Base-by-base conservation (phyloP, 2,797 vertebrate genomes). In the Aldrovandia affinis region DNA sequence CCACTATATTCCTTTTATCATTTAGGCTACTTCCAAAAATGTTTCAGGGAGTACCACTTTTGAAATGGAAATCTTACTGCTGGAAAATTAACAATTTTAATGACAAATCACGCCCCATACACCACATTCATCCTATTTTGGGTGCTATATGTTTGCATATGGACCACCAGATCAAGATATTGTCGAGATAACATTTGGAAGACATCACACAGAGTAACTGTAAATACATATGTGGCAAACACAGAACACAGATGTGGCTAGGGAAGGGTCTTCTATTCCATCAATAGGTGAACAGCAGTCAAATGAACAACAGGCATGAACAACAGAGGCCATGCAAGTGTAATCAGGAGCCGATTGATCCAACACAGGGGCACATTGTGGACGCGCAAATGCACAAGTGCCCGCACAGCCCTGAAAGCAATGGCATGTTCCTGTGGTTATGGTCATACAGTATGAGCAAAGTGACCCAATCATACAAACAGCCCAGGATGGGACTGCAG, bases 401-500 rank as follows among this genome's bases (percentile, higher is more conserved):
- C 7, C 36, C 70, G 78, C 33, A 18, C 82, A 52, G 68, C n/a
- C 63, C 7, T 14, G 42, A 52, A n/a, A 77, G 54, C 14, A 12
- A 47, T 7, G 50, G 68, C 68, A 73, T 77, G 39, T 65, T 81
- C 84, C 84, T 12, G 50, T 36, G 68, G 28, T 78, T 81, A 63
- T 44, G 70, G 50, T 81, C 50, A 39, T 61, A n/a, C 77, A 7
- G 77, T 36, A 47, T 30, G 75, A 54, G 78, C 83, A 84, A 52
- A 50, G 80, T 39, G 44, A 52, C 68, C 73, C 82, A 85, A 85
- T 82, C 80, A 82, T 82, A 81, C 82, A 78, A 85, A 50, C 81
- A 82, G 70, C 84, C 54, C 68, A 18, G 80, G 80, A 50, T 55
- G 75, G 82, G 80, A 77, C 55, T 77, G 68, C 55, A 59, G 84